Evolutionary conservation across 2,113 vertebrate species (phyloP).

Genomic region (Oreochromis spilurus): DNA sequence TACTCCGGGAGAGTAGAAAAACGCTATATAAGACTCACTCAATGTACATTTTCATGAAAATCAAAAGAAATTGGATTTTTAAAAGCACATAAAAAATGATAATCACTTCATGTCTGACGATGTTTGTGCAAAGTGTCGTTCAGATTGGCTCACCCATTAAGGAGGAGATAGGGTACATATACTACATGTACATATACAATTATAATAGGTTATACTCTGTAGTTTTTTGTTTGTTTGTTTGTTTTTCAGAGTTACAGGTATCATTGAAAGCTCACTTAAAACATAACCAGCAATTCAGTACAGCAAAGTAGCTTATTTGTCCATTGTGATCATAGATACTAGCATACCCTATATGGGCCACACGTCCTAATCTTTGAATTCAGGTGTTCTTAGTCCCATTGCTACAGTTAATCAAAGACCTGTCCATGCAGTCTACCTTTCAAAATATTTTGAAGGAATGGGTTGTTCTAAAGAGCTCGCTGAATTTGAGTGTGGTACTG

Average conservation of each 20-base stretch:
- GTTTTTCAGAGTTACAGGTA: not conserved
- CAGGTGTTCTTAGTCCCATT: not conserved
- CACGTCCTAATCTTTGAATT: not conserved
- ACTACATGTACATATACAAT: not conserved
- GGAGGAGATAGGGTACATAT: not conserved
- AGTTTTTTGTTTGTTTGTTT: not conserved
- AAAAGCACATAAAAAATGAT: not conserved
- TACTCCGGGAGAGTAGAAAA: not conserved
- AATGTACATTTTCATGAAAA: not conserved
- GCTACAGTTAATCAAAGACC: not conserved
- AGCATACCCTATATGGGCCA: not conserved
- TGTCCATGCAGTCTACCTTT: not conserved
- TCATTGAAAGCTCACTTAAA: not conserved
- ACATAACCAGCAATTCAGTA: not conserved
- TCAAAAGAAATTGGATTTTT: not conserved
- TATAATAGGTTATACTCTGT: not conserved
- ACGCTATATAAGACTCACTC: not conserved
- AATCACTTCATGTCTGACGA: not conserved
- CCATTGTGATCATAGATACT: not conserved
- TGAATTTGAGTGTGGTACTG: not conserved
- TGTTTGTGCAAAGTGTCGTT: not conserved
- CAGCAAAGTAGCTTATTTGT: not conserved
- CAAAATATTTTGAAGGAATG: not conserved
- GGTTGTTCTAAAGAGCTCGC: not conserved
- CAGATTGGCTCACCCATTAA: not conserved